Conservation (phyloP, 1,140 invertebrate species). For the Arctopsyche grandis region DNA sequence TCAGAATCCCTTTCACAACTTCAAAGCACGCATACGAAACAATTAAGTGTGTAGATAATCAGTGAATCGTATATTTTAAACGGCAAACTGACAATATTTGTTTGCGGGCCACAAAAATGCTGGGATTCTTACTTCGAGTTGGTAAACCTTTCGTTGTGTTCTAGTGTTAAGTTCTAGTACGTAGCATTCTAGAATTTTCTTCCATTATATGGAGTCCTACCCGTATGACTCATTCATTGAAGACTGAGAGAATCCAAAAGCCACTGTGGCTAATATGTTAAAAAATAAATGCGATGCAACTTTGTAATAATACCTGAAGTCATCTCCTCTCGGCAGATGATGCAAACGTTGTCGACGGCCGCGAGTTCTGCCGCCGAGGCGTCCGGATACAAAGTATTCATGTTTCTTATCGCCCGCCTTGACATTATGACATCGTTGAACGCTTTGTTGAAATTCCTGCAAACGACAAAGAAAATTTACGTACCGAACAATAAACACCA, state of each 20-base stretch:
- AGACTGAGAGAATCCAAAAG: background rate
- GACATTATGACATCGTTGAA: slow-evolving; percentile 98
- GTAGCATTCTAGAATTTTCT: slow-evolving; percentile 4
- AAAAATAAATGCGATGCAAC: background rate
- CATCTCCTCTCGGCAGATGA: slow-evolving; percentile 98
- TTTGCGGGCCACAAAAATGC: too few species aligned
- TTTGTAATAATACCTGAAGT: slow-evolving; percentile 63
- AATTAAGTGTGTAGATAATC: background rate
- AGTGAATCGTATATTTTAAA: too few species aligned
- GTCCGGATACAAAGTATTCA: slow-evolving; percentile 98
- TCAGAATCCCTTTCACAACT: slow-evolving; percentile 14
- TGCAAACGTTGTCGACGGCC: slow-evolving; percentile 98
- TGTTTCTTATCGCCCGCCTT: slow-evolving; percentile 94
- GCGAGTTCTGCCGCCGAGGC: slow-evolving; percentile 93
- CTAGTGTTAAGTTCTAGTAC: too few species aligned
- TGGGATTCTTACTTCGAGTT: too few species aligned
- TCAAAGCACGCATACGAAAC: background rate
- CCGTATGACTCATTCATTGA: too few species aligned
- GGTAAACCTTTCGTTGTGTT: too few species aligned
- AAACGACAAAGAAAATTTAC: slow-evolving; percentile 49
- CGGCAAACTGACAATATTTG: too few species aligned
- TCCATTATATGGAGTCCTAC: too few species aligned
- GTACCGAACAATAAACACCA: background rate
- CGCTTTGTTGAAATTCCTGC: slow-evolving; percentile 97
- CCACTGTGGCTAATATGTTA: background rate